These are phyloP conservation scores for Drosophila bunnanda DNA, from an alignment of 2,888 invertebrate species.

Conservation along the genomic window DNA sequence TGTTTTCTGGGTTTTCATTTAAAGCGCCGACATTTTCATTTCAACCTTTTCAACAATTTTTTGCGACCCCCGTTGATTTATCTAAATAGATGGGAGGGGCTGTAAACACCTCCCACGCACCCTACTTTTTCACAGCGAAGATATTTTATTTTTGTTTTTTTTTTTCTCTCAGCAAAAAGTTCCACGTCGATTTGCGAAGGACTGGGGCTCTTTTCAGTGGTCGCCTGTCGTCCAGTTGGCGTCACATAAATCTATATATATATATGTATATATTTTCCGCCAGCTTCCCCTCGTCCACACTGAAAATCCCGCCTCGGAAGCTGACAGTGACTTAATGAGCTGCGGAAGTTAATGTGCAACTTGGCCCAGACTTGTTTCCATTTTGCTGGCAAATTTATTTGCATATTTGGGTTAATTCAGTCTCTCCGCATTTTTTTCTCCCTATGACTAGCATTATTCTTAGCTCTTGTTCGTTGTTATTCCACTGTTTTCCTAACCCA, in stretches of 20 bases:
- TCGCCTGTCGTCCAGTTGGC: slow-evolving; percentile 75
- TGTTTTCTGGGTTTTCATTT: slow-evolving; percentile 45
- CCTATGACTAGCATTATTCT: slow-evolving; percentile 56
- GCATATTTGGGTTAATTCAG: slow-evolving; percentile 78
- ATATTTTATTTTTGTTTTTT: slow-evolving; percentile 74
- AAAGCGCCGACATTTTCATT: slow-evolving; percentile 73
- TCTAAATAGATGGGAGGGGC: slow-evolving; percentile 48
- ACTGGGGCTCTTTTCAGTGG: slow-evolving; percentile 20
- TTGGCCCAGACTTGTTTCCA: slow-evolving; percentile 57
- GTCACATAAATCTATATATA: slow-evolving; percentile 77
- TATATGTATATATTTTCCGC: slow-evolving; percentile 58
- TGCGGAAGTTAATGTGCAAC: slow-evolving; percentile 80
- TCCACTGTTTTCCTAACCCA: slow-evolving; percentile 17
- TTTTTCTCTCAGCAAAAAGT: slow-evolving; percentile 45
- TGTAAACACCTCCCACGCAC: slow-evolving; percentile 50
- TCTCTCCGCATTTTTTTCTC: slow-evolving; percentile 32
- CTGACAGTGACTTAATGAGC: slow-evolving; percentile 80
- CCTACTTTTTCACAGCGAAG: slow-evolving; percentile 59
- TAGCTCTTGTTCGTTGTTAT: slow-evolving; percentile 14
- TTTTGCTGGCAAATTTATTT: slow-evolving; percentile 66
- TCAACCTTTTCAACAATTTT: slow-evolving; percentile 58
- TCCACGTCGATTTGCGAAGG: slow-evolving; percentile 37
- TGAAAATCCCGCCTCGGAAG: slow-evolving; percentile 2
- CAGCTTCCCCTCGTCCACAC: slow-evolving; percentile 26
- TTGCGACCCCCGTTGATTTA: slow-evolving; percentile 55